A percentile compares a stretch with the other conserved stretches of the same genome.
phyloP scores from a whole-genome alignment of 2,888 invertebrate species.

The Meloe dianella region DNA sequence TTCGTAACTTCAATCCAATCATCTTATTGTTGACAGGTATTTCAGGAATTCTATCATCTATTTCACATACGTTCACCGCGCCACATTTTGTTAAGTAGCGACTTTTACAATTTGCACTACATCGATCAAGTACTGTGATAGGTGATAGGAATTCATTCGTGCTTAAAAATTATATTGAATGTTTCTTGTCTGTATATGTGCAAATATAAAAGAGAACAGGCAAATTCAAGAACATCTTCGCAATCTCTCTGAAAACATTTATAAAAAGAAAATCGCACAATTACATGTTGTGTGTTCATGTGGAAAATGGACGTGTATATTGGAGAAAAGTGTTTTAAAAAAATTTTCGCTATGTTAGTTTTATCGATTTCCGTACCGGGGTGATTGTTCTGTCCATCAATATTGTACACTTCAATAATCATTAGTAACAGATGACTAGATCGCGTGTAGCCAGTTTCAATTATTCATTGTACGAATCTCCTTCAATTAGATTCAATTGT shows the following conservation, averaged over 20 bases:
- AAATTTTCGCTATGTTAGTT: background rate
- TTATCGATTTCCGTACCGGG: background rate
- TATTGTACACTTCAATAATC: constrained; percentile 1
- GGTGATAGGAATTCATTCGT: background rate
- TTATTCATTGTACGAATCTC: background rate
- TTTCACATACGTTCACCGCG: background rate
- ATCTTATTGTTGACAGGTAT: too few relatives aligned
- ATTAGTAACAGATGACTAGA: background rate
- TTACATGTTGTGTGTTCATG: background rate
- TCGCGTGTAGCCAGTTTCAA: background rate
- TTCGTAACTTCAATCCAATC: too few relatives aligned
- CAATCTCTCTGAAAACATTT: background rate
- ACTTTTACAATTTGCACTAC: background rate
- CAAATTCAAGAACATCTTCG: background rate
- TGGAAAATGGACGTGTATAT: background rate
- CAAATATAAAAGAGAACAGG: background rate
- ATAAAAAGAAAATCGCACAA: background rate
- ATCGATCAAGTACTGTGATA: background rate
- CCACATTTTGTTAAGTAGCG: background rate
- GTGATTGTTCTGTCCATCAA: background rate
- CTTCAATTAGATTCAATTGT: too few relatives aligned
- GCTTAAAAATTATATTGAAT: constrained; percentile 2
- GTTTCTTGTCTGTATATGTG: background rate
- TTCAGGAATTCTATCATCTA: background rate
- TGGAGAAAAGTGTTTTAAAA: background rate